Percentiles rank a stretch among this genome's conserved stretches.
These are phyloP conservation scores for Prolemur simus DNA, from an alignment of 2,113 vertebrate genomes.

Conservation along the genomic window DNA sequence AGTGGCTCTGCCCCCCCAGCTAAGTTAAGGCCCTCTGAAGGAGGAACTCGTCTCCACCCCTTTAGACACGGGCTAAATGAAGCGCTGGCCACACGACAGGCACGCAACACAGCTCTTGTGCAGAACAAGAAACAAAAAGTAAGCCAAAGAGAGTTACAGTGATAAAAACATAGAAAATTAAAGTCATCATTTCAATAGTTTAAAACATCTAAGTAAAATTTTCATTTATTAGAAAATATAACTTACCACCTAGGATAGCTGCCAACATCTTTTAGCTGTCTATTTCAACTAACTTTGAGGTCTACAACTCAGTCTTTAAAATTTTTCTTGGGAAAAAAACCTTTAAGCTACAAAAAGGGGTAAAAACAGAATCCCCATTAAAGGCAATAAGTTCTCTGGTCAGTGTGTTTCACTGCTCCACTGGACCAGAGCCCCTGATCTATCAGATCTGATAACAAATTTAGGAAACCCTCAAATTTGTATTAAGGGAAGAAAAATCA, in stretches of 20 bases:
- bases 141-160: not conserved
- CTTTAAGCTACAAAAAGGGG: not conserved
- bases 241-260: not conserved
- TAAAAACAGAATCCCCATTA: not conserved
- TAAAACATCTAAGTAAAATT: not conserved
- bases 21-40: not conserved
- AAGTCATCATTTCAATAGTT: not conserved
- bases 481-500: not conserved
- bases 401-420: constrained; percentile 5
- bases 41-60: not conserved
- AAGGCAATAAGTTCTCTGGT: not conserved
- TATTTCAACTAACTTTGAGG: not conserved
- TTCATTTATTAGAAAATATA: not conserved
- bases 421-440: not conserved
- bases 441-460: constrained; percentile 53
- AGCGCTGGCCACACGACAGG: not conserved
- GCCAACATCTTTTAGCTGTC: not conserved
- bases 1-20: not conserved
- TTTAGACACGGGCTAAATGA: not conserved
- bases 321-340: not conserved
- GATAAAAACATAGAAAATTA: not conserved
- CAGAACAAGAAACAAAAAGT: not conserved
- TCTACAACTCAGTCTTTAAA: not conserved
- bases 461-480: constrained; percentile 68
- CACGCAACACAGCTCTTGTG: not conserved